Evolutionary conservation across 2,113 vertebrate species (phyloP), one percentile per base, ranked within the genome.

Genomic region (Salvelinus fontinalis): DNA sequence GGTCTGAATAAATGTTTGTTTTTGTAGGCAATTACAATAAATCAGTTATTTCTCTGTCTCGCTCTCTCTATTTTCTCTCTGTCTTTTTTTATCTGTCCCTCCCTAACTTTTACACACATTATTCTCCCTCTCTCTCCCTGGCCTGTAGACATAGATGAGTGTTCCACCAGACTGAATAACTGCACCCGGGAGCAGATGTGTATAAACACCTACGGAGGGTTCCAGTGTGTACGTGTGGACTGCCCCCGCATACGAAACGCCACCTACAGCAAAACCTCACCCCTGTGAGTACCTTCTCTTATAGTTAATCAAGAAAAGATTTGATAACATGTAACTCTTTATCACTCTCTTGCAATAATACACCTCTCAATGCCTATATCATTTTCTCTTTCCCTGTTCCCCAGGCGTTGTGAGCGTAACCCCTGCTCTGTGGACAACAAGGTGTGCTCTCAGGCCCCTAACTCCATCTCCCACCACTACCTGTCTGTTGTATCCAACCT

Each of bases 381-480:
- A 14, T 27, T 20, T 26, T 22, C 13, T 48, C 9, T 22, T 27
- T 26, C 39, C 22, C 16, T 2, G 44, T 49, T 29, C 60, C 76
- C 27, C 92, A 97, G 96, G 87, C 95, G 95, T 22, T 97, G 96
- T 2, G 94, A 97, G 89, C 93, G 95, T 76, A 96, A 93, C 83
- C 96, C 95, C 2, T 97, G 96, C 57, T 92, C 94, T 3, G 77
- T 93, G 86, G 94, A 94, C 75, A 96, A 94, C 90, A 91, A 87
- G 80, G 88, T 89, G 5, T 97, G 96, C 68, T 89, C 85, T 34
- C 92, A 91, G 79, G 88, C 95, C 0, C 94, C 96, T 13, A 93
- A 87, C 86, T 95, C 95, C 44, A 89, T 96, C 86, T 96, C 96
- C 85, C 95, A 95, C 85, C 95, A 96, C 90, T 95, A 94, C 90